Base-by-base conservation (phyloP, 2,888 invertebrate species). In the Zeuzera pyrina region DNA sequence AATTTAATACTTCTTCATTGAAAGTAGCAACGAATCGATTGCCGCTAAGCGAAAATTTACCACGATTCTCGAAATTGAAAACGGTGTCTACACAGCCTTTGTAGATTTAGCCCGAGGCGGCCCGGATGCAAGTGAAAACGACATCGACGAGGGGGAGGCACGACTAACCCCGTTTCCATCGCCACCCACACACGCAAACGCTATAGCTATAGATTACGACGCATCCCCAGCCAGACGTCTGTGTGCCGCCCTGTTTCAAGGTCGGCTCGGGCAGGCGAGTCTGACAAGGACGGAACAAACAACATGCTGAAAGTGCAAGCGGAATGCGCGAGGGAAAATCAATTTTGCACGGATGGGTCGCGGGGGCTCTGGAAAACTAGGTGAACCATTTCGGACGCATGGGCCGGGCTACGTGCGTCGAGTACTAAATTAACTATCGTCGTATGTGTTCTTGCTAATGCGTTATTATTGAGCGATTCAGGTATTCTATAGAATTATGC, bases 41-140 rank as follows among this genome's bases (percentile, higher is more conserved):
- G n/a, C n/a, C n/a, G n/a, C n/a, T n/a, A 12, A 12, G 25, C 12
- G 25, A 25, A 25, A 63, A 57, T 46, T 55, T 53, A 49, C 42
- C 50, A 55, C 57, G 54, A 64, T 57, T 5, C 54, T 51, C 60
- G 55, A 62, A 68, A 70, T 70, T 68, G 70, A 71, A 70, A 71
- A 66, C 67, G 57, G 63, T 59, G 57, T 53, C 57, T 51, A 51
- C 59, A 43, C 55, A 61, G 49, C 49, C 54, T 36, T 33, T 30
- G 16, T 14, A 30, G 25, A 23, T 31, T 31, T 26, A 25, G 19
- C 34, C 24, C n/a, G 34, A 19, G 16, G 14, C 21, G 16, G 61
- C 65, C 73, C 76, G 79, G 77, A 81, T 83, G 83, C 83, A 83
- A 77, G 83, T 69, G 67, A 70, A 67, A 73, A 70, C 77, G 69